phyloP scores from a whole-genome alignment of 2,113 vertebrate genomes.

The Malurus cyaneus region DNA sequence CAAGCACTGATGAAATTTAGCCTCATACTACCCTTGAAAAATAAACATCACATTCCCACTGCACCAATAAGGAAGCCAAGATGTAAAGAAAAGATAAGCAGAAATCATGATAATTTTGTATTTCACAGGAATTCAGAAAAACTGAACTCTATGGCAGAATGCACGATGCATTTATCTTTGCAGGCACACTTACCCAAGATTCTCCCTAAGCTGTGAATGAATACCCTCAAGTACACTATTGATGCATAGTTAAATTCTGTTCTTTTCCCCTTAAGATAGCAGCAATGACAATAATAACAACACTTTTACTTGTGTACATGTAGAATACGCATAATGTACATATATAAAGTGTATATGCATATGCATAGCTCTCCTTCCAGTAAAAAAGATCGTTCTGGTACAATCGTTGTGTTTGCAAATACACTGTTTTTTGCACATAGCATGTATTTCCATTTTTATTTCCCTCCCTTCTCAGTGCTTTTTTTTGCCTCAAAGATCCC shows the following conservation, averaged over 20 bases:
- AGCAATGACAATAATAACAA: background rate
- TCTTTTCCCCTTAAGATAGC: background rate
- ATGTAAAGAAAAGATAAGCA: background rate
- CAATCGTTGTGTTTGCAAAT: background rate
- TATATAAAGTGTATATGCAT: background rate
- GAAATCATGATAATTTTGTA: background rate
- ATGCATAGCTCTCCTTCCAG: background rate
- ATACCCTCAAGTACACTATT: background rate
- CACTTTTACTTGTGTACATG: background rate
- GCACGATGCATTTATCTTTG: background rate
- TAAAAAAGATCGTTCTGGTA: background rate
- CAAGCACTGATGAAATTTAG: background rate
- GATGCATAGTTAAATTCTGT: background rate
- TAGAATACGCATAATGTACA: background rate
- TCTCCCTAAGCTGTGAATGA: background rate
- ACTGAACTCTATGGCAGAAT: background rate
- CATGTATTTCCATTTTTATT: slow-evolving; percentile 1
- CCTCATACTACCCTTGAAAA: slow-evolving; percentile 6
- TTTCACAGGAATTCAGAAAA: background rate
- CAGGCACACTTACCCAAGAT: background rate
- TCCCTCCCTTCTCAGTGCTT: background rate
- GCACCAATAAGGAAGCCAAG: background rate
- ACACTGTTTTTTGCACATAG: background rate
- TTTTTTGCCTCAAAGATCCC: slow-evolving; percentile 48
- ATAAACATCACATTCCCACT: background rate